Percentiles rank a stretch among this genome's conserved stretches.
Conservation (phyloP, 1,140 invertebrate species). For the Pemphigus obesinymphae region DNA sequence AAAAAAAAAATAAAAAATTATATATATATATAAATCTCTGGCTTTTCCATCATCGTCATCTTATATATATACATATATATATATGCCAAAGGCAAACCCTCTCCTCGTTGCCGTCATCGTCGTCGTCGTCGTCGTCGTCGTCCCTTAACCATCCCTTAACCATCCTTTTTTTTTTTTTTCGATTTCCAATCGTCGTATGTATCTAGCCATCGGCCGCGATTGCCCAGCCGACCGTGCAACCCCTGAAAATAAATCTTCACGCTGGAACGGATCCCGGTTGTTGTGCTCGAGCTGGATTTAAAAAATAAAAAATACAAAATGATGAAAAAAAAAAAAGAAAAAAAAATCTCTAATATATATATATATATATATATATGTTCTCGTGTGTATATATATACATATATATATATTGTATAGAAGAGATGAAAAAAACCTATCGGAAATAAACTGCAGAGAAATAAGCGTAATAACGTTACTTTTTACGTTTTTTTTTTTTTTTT, state of each 20-base stretch:
- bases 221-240: slow-evolving; percentile 41
- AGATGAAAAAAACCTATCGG: slow-evolving; percentile 19
- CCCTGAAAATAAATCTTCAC: slow-evolving; percentile 42
- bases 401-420: slow-evolving; percentile 8
- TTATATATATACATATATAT: neutral
- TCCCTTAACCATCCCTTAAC: slow-evolving; percentile 17
- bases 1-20: neutral
- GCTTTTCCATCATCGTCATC: slow-evolving; percentile 41
- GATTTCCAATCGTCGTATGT: slow-evolving; percentile 39
- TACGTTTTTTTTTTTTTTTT: slow-evolving; percentile 10
- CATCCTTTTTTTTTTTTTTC: slow-evolving; percentile 26
- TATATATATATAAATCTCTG: slow-evolving; percentile 22
- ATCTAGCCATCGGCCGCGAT: slow-evolving; percentile 41
- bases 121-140: neutral
- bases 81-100: slow-evolving; percentile 27
- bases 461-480: slow-evolving; percentile 34
- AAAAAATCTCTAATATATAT: neutral
- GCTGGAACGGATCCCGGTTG: slow-evolving; percentile 41
- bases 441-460: slow-evolving; percentile 34
- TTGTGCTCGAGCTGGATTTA: slow-evolving; percentile 39
- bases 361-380: neutral
- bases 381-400: neutral
- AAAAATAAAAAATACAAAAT: slow-evolving; percentile 40
- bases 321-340: slow-evolving; percentile 29
- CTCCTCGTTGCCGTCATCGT: too few relatives aligned